Evolutionary conservation across 2,113 vertebrate species (phyloP).

Genomic region (Nothocercus nigrocapillus): DNA sequence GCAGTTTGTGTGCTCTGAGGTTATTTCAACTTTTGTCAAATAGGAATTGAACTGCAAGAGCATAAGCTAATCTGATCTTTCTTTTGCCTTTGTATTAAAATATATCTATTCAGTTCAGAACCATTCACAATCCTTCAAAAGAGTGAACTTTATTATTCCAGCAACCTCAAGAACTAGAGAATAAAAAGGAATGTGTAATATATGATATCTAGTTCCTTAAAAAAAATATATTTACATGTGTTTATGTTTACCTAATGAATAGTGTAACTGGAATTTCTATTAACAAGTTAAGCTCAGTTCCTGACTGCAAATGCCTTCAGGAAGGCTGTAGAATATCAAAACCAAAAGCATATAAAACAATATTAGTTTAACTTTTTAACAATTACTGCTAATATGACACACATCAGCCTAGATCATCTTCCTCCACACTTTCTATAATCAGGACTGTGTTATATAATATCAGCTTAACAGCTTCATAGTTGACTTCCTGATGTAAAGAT

Average conservation of each 20-base stretch:
- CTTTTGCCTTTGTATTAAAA: neutral
- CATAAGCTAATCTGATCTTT: slow-evolving; percentile 18
- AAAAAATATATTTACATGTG: neutral
- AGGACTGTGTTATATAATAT: slow-evolving; percentile 47
- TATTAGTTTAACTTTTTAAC: neutral
- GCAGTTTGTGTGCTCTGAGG: slow-evolving; percentile 14
- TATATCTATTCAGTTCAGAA: neutral
- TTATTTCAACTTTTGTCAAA: slow-evolving; percentile 22
- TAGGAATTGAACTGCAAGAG: neutral
- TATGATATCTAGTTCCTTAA: neutral
- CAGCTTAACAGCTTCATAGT: slow-evolving; percentile 66
- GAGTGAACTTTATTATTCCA: neutral
- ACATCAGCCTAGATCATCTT: slow-evolving; percentile 27
- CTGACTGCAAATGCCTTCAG: neutral
- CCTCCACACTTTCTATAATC: slow-evolving; percentile 58
- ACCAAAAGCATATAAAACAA: neutral
- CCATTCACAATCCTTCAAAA: neutral
- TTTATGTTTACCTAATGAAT: neutral
- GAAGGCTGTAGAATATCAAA: neutral
- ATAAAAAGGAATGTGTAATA: neutral
- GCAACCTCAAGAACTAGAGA: neutral
- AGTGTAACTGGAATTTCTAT: neutral
- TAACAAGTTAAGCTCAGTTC: neutral
- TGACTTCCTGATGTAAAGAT: slow-evolving; percentile 69
- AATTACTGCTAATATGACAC: slow-evolving; percentile 2